These are phyloP conservation scores for Amblyopsis rosae DNA, from an alignment of 2,113 vertebrate genomes.

Conservation along the genomic window DNA sequence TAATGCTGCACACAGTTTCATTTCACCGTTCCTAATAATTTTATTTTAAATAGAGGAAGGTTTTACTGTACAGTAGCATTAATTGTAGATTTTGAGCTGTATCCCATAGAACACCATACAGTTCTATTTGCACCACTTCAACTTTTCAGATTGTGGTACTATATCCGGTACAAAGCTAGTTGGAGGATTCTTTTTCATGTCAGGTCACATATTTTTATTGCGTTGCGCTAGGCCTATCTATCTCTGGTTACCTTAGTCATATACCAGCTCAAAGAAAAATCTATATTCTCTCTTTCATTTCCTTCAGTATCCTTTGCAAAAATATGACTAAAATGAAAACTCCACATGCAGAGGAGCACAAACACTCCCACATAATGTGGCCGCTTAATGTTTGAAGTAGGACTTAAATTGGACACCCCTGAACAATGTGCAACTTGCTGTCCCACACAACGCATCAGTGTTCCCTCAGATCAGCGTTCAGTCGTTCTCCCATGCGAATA, in stretches of 20 bases:
- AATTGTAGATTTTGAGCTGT: background rate
- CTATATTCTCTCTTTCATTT: background rate
- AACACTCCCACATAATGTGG: conserved; percentile 73
- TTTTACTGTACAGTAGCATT: background rate
- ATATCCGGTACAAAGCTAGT: conserved; percentile 5
- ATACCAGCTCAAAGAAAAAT: conserved; percentile 17
- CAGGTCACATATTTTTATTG: conserved; percentile 49
- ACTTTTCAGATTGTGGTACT: no score
- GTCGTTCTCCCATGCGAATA: conserved; percentile 54
- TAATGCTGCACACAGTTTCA: no score
- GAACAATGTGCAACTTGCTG: conserved; percentile 43
- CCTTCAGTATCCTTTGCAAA: conserved; percentile 24
- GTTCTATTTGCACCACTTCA: no score
- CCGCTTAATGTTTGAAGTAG: conserved; percentile 69
- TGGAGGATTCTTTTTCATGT: conserved; percentile 29
- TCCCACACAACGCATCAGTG: conserved; percentile 65
- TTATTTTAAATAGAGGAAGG: no score
- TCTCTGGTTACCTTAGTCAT: conserved; percentile 23
- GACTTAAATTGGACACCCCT: conserved; percentile 66
- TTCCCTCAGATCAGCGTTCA: conserved; percentile 67
- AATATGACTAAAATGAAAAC: conserved; percentile 20
- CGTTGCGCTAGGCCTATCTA: conserved; percentile 13
- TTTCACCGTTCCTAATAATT: no score
- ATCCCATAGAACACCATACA: background rate
- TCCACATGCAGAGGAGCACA: conserved; percentile 58